A percentile compares a stretch with the other conserved stretches of the same genome.
Conservation (phyloP, 2,888 invertebrate genomes). For the Hyposoter didymator region DNA sequence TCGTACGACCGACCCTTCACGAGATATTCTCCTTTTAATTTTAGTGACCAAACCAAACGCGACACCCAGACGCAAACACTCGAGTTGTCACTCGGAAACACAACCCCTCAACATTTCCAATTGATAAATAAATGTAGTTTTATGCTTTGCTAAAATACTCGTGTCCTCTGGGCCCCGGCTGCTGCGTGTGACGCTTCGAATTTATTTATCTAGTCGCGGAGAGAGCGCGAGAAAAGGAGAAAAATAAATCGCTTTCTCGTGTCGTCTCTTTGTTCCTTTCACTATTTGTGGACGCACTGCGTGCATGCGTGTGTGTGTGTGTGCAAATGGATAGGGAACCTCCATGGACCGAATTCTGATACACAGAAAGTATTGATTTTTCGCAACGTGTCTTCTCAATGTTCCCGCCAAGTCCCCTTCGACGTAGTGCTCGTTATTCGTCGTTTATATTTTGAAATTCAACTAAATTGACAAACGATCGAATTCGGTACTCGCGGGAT, state of each 20-base stretch:
- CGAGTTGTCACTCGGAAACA: too few relatives aligned
- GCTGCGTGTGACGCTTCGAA: conserved; percentile 55
- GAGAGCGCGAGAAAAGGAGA: conserved; percentile 1
- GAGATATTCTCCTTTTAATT: too few relatives aligned
- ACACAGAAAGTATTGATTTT: conserved; percentile 59
- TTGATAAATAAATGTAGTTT: too few relatives aligned
- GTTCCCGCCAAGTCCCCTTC: neutral
- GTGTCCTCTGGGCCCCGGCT: conserved; percentile 16
- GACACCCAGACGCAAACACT: too few relatives aligned
- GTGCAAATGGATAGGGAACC: neutral
- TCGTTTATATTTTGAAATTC: neutral
- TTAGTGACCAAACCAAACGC: too few relatives aligned
- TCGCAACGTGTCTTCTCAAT: conserved; percentile 2
- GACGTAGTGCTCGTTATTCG: neutral
- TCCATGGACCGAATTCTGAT: conserved; percentile 24
- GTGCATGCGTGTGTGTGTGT: neutral
- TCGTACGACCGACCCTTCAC: too few relatives aligned
- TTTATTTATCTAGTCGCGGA: conserved; percentile 3
- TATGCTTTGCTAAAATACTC: too few relatives aligned
- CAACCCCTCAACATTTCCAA: too few relatives aligned
- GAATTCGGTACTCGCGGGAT: neutral
- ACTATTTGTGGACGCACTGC: neutral
- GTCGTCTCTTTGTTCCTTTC: conserved; percentile 25
- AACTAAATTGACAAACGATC: neutral
- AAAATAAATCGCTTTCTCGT: neutral